phyloP scores from a whole-genome alignment of 2,113 vertebrate species.

The Columba janthina region DNA sequence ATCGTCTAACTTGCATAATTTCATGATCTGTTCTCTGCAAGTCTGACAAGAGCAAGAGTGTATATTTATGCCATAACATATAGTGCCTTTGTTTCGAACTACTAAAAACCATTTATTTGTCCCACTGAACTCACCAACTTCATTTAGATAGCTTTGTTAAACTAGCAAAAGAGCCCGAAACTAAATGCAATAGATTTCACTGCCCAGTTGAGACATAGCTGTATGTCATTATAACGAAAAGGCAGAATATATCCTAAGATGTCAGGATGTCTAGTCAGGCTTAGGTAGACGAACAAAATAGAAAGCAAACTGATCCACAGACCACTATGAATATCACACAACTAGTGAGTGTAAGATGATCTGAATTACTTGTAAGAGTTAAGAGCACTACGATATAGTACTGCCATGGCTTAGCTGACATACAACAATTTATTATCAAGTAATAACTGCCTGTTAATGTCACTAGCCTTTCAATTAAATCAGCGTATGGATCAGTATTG shows the following conservation, averaged over 20 bases:
- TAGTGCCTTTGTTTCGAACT: background rate
- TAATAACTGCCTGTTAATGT: background rate
- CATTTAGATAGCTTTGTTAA: background rate
- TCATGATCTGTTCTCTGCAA: background rate
- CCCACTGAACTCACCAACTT: rapidly evolving
- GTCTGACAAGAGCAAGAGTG: background rate
- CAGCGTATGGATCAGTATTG: background rate
- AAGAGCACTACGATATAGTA: background rate
- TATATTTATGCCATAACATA: background rate
- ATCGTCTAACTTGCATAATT: background rate
- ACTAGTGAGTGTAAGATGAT: background rate
- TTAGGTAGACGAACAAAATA: background rate
- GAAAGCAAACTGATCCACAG: background rate
- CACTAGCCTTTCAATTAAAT: background rate
- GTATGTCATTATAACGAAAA: background rate
- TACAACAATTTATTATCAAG: background rate
- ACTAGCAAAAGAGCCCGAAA: background rate
- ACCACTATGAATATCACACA: background rate
- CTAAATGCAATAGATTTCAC: background rate
- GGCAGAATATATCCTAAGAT: background rate
- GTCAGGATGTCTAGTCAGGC: background rate
- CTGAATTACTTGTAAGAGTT: background rate
- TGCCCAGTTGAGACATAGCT: background rate
- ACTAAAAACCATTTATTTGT: background rate
- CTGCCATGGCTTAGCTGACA: background rate